Evolutionary conservation across 2,888 invertebrate species (phyloP), one percentile per base, ranked within the genome.

Genomic region (Tenthredo livida): DNA sequence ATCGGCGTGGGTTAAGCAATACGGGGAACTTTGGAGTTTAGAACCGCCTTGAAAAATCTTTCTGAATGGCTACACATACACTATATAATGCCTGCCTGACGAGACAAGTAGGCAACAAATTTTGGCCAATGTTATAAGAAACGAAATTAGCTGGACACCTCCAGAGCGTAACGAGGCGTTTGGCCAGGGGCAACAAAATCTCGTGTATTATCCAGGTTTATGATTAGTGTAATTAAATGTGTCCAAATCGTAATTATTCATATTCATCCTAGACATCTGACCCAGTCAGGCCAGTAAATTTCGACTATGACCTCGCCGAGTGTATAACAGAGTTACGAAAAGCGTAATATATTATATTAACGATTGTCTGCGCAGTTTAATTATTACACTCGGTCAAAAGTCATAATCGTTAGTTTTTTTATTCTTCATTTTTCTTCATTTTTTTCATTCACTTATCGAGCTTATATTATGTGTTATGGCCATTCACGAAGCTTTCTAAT

Each of bases 191-290:
- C 25, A 40, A 37, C 37, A 40, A 37, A 37, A 37, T 80, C 40
- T 40, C 4, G 61, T 15, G 10, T 40, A 7, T 61, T 37, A 9
- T 54, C 50, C 77, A 33, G 40, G 61, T 61, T 80, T 21, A 80
- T 80, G n/a, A 80, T 80, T 40, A 80, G 50, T 50, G 80, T 61
- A 61, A 80, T 80, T 80, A 80, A 80, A 61, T 37, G 37, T 80
- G 80, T 80, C 61, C 61, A 58, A 80, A 80, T 5, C 40, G 40
- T 61, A 50, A 80, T 54, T 54, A 54, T 58, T 80, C 61, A 80
- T 61, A 29, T 61, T 80, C 80, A 80, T 40, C 50, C 61, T 21
- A 58, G 25, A 58, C 33, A 50, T 58, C 17, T 77, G 77, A 77
- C 77, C 77, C 33, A 77, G 75, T 75, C 54, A 17, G 33, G 0